Conservation (phyloP, 1,140 invertebrate species). For the Heliothis virescens region DNA sequence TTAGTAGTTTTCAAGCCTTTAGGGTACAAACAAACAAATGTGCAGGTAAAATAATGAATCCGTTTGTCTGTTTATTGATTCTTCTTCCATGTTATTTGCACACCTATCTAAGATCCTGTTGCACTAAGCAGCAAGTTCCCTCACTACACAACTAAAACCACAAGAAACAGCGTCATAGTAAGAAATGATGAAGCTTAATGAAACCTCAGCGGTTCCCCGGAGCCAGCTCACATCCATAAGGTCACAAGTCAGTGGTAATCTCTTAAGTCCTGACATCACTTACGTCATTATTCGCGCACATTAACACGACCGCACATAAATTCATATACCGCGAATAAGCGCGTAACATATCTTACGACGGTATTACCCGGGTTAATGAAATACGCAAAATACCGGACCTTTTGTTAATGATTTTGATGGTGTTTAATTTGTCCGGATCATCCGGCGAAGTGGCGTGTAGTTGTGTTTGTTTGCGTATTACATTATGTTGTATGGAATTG, state of each 20-base stretch:
- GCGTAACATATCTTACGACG: slow-evolving; percentile 21
- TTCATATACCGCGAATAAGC: slow-evolving; percentile 9
- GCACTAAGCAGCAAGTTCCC: too few relatives aligned
- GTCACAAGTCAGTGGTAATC: not conserved
- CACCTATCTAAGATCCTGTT: too few relatives aligned
- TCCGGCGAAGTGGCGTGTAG: not conserved
- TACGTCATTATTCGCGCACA: slow-evolving; percentile 10
- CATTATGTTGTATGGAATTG: not conserved
- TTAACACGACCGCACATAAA: slow-evolving; percentile 18
- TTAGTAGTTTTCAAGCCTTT: too few relatives aligned
- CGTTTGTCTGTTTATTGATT: too few relatives aligned
- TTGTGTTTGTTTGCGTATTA: not conserved
- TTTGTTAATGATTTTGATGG: slow-evolving; percentile 23
- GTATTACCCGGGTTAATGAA: slow-evolving; percentile 32
- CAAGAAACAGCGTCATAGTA: too few relatives aligned
- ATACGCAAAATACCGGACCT: slow-evolving; percentile 21
- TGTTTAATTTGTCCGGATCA: slow-evolving; percentile 28
- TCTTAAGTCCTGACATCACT: not conserved
- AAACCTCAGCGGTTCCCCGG: too few relatives aligned
- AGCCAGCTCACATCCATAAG: not conserved
- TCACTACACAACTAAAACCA: too few relatives aligned
- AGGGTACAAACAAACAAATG: too few relatives aligned
- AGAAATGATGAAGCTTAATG: too few relatives aligned
- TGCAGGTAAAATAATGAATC: too few relatives aligned
- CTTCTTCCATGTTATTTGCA: too few relatives aligned